A percentile compares a stretch with the other conserved stretches of the same genome.
Evolutionary conservation across 2,113 vertebrate species (phyloP).

Genomic region (Peromyscus californicus): DNA sequence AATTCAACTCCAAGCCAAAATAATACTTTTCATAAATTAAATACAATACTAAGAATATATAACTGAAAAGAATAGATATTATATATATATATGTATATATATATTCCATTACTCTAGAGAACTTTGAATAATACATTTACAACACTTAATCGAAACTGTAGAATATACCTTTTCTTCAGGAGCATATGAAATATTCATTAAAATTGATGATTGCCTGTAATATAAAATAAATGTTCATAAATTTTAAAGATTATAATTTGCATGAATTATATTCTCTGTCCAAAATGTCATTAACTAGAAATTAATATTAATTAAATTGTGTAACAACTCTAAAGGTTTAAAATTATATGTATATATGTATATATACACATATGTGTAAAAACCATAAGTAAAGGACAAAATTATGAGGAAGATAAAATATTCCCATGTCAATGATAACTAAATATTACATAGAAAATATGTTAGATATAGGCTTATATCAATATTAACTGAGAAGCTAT

Average conservation of each 20-base stretch:
- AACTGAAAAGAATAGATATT: not conserved
- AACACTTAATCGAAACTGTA: not conserved
- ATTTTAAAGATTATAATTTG: conserved; percentile 1
- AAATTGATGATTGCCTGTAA: not conserved
- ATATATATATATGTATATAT: not conserved
- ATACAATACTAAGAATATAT: not conserved
- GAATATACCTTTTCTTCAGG: not conserved
- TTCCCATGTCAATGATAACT: not conserved
- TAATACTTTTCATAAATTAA: not conserved
- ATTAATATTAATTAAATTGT: not conserved
- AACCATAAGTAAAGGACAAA: not conserved
- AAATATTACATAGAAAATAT: not conserved
- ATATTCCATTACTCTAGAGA: not conserved
- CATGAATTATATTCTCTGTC: not conserved
- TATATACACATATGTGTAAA: not conserved
- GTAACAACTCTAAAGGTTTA: not conserved
- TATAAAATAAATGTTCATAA: conserved; percentile 28
- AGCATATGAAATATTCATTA: not conserved
- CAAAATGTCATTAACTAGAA: not conserved
- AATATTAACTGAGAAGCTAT: not conserved
- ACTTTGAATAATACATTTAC: not conserved
- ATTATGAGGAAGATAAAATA: not conserved
- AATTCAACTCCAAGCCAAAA: not conserved
- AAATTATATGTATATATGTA: not conserved
- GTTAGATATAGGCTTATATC: not conserved